Conservation (phyloP, 2,888 invertebrate species). For the Rhyacophila evoluta region DNA sequence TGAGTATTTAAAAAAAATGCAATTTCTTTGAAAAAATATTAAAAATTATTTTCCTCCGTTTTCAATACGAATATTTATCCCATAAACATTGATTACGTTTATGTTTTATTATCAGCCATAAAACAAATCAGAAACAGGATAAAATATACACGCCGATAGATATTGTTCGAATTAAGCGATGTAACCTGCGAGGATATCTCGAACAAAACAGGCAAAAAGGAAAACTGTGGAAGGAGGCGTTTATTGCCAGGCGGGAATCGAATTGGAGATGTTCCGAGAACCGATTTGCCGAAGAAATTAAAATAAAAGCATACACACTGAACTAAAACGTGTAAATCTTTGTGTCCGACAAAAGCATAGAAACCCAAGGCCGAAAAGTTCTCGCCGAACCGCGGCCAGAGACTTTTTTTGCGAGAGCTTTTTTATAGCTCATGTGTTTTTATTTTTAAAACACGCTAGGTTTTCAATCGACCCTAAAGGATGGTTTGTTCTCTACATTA, state of each 20-base stretch:
- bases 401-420: neutral
- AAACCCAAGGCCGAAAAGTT: slow-evolving; percentile 44
- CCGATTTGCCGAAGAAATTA: slow-evolving; percentile 31
- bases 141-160: neutral
- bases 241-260: neutral
- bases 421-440: neutral
- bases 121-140: neutral
- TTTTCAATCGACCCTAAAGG: neutral
- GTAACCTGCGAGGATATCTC: neutral
- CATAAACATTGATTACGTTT: no score
- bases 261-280: slow-evolving; percentile 37
- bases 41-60: neutral
- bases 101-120: no score
- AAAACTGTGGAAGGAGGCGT: neutral
- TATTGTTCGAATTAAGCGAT: neutral
- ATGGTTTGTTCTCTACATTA: no score
- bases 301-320: slow-evolving; percentile 19
- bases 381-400: neutral
- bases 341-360: slow-evolving; percentile 32
- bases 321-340: slow-evolving; percentile 11
- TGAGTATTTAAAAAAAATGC: no score
- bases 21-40: neutral
- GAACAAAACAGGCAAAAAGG: no score
- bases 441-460: neutral
- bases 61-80: no score